Conservation (phyloP, 2,113 vertebrate species). For the Pogonocichla stellata region DNA sequence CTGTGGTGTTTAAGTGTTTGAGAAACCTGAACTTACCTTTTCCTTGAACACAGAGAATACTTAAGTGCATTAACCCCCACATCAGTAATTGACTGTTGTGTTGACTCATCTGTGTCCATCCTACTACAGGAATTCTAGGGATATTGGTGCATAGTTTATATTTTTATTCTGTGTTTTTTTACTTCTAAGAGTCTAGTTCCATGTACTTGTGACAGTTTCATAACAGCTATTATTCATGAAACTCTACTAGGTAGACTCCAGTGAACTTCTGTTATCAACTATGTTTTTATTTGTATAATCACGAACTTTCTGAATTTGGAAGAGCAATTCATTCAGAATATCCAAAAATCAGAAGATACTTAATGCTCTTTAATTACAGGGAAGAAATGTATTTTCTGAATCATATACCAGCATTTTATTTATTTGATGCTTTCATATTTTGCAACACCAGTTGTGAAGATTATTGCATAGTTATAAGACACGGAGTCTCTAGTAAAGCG, state of each 20-base stretch:
- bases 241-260: neutral
- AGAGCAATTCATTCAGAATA: neutral
- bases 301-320: neutral
- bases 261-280: neutral
- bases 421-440: neutral
- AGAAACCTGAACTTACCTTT: neutral
- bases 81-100: too few species aligned
- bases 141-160: neutral
- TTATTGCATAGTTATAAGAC: neutral
- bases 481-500: neutral
- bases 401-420: neutral
- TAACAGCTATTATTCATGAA: neutral
- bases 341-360: neutral
- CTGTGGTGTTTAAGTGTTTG: neutral
- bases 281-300: neutral
- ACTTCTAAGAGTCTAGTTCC: neutral
- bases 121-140: neutral
- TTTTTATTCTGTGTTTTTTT: neutral
- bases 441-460: neutral
- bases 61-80: neutral
- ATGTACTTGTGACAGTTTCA: neutral
- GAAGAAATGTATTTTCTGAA: neutral
- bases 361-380: neutral
- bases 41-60: neutral
- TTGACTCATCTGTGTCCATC: neutral